Conservation (phyloP, 2,113 vertebrate genomes). For the Poeciliopsis retropinna region DNA sequence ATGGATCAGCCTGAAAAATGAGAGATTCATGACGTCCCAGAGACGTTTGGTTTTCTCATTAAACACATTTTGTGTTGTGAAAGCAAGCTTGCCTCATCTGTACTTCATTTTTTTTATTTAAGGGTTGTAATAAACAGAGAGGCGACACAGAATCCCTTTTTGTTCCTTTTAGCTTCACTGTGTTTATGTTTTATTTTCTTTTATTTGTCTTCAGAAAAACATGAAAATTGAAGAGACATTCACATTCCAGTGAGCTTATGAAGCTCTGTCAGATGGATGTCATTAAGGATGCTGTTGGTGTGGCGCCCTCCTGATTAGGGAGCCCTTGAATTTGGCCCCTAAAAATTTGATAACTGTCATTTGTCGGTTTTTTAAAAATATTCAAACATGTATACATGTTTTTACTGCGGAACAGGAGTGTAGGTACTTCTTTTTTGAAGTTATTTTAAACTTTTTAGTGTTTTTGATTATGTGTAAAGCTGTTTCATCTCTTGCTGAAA, state of each 20-base stretch:
- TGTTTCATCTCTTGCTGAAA: conserved; percentile 54
- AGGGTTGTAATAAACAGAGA: conserved; percentile 15
- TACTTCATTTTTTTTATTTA: conserved; percentile 13
- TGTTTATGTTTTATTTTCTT: conserved; percentile 18
- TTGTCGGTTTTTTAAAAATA: conserved; percentile 25
- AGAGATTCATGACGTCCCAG: conserved; percentile 1
- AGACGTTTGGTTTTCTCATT: background rate
- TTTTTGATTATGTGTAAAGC: conserved; percentile 66
- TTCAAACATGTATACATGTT: background rate
- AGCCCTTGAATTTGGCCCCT: conserved; percentile 33
- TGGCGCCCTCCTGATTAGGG: conserved; percentile 30
- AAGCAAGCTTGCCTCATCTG: conserved; percentile 22
- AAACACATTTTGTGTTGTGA: conserved; percentile 16
- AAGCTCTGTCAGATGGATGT: conserved; percentile 71
- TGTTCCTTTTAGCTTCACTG: conserved; percentile 1
- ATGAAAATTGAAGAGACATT: conserved; percentile 33
- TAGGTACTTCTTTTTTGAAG: conserved; percentile 61
- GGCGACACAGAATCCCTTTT: conserved; percentile 2
- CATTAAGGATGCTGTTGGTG: conserved; percentile 68
- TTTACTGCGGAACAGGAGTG: conserved; percentile 21
- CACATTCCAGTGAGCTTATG: conserved; percentile 57
- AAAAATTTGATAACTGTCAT: conserved; percentile 47
- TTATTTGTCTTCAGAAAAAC: conserved; percentile 44
- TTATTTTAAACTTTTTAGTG: conserved; percentile 26
- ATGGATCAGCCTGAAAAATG: conserved; percentile 17